These are phyloP conservation scores for Cololabis saira DNA, from an alignment of 2,113 vertebrate species.

Conservation along the genomic window DNA sequence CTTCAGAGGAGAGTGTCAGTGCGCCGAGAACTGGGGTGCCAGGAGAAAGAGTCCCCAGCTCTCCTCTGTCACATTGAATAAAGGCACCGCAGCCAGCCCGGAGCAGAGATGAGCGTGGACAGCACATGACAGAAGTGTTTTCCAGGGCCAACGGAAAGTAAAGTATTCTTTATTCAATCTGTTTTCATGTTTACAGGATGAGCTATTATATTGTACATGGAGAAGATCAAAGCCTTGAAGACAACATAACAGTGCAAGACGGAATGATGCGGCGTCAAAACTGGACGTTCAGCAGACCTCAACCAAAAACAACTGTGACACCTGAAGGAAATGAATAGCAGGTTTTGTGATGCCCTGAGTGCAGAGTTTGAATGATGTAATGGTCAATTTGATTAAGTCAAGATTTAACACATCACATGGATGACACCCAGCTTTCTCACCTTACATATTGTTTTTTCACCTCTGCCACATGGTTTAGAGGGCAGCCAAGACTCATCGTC, in stretches of 20 bases:
- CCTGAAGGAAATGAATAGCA: constrained; percentile 41
- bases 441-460: constrained; percentile 40
- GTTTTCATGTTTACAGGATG: constrained; percentile 78
- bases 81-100: constrained; percentile 63
- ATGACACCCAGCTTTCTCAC: constrained; percentile 46
- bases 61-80: constrained; percentile 84
- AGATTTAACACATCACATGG: constrained; percentile 30
- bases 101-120: constrained; percentile 79
- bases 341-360: constrained; percentile 21
- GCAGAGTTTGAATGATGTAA: constrained; percentile 56
- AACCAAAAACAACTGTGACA: constrained; percentile 21
- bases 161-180: constrained; percentile 82
- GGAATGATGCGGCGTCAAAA: constrained; percentile 39
- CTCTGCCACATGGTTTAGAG: constrained; percentile 2
- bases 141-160: constrained; percentile 71
- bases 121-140: constrained; percentile 80
- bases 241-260: constrained; percentile 30
- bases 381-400: constrained; percentile 42
- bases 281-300: constrained; percentile 19
- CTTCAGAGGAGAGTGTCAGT: constrained; percentile 80
- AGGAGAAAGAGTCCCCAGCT: constrained; percentile 82
- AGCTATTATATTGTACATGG: constrained; percentile 66
- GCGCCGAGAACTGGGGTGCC: constrained; percentile 76
- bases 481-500: constrained; percentile 20
- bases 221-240: constrained; percentile 54